Conservation (phyloP, 53 echinoderm and acorn worm species). For the Crossaster papposus region DNA sequence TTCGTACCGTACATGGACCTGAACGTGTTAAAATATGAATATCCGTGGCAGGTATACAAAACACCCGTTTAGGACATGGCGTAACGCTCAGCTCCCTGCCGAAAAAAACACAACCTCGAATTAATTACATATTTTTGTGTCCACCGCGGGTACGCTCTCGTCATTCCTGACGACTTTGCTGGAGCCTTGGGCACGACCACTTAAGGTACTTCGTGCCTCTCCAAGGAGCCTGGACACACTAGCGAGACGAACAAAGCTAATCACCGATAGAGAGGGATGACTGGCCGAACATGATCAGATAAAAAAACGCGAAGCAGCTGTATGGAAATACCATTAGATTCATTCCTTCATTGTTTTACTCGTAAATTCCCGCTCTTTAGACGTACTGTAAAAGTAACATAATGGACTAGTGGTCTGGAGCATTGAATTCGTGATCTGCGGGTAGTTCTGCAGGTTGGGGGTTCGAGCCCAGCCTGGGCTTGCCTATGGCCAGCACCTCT, state of each 20-base stretch:
- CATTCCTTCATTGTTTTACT: too few species aligned
- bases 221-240: neutral
- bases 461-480: too few species aligned
- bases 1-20: too few species aligned
- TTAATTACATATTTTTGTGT: constrained; percentile 6
- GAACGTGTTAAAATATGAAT: neutral
- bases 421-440: too few species aligned
- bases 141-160: too few species aligned
- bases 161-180: neutral
- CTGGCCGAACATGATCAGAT: neutral
- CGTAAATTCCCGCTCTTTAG: too few species aligned
- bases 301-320: neutral
- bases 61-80: too few species aligned
- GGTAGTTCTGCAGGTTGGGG: too few species aligned
- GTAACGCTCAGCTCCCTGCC: neutral
- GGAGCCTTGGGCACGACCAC: constrained; percentile 7
- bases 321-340: too few species aligned
- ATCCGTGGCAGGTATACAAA: neutral
- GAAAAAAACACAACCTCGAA: neutral
- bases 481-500: too few species aligned
- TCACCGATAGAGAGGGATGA: neutral
- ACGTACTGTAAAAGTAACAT: too few species aligned
- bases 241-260: neutral
- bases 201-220: neutral
- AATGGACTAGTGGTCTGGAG: too few species aligned